Evolutionary conservation across 92 coral and sea anemone genomes (phyloP).

Genomic region (Metridium senile): DNA sequence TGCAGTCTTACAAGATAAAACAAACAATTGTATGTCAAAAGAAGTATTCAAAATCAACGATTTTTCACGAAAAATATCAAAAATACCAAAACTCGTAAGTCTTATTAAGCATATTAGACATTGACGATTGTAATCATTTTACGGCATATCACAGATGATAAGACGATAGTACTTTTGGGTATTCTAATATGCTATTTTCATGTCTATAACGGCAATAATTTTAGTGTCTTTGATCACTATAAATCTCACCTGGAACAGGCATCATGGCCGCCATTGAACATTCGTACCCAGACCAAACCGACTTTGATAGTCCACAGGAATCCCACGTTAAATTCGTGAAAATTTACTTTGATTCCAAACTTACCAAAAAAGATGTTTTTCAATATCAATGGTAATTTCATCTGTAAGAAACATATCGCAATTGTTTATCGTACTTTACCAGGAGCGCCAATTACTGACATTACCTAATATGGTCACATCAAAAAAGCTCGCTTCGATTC

Average conservation of each 20-base stretch:
- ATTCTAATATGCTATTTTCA: background rate
- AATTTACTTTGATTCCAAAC: too few relatives aligned
- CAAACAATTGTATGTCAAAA: background rate
- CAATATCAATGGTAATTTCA: too few relatives aligned
- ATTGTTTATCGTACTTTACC: too few relatives aligned
- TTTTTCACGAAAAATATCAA: background rate
- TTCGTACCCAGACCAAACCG: background rate
- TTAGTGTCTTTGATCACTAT: background rate
- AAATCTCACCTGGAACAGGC: conserved; percentile 81
- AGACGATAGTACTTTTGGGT: background rate
- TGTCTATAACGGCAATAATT: background rate
- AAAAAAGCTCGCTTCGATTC: too few relatives aligned
- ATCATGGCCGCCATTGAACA: conserved; percentile 90
- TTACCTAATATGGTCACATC: too few relatives aligned
- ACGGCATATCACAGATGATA: background rate
- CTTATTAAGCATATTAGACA: background rate
- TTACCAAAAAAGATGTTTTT: too few relatives aligned
- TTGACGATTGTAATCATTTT: background rate
- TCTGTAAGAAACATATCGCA: too few relatives aligned
- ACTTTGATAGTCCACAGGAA: conserved; percentile 14
- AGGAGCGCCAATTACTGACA: too few relatives aligned
- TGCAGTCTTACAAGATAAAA: conserved; percentile 46
- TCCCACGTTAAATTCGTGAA: background rate
- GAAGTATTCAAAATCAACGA: background rate
- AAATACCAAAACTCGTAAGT: background rate